Conservation (phyloP, 1,140 invertebrate species). For the Eubasilissa regina region DNA sequence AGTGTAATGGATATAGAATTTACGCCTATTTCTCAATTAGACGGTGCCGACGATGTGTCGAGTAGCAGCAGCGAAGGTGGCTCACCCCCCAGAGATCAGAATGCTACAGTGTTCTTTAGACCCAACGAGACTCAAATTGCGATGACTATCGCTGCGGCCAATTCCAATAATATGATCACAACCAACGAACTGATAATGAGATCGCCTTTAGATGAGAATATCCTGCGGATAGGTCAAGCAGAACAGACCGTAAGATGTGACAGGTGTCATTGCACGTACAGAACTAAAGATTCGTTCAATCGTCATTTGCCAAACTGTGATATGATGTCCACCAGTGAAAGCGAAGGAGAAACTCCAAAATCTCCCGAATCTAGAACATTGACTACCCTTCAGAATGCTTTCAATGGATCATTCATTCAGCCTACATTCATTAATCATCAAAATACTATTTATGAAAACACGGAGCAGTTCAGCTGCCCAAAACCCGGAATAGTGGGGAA, state of each 20-base stretch:
- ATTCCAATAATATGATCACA: conserved; percentile 66
- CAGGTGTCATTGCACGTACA: conserved; percentile 90
- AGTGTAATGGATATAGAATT: conserved; percentile 63
- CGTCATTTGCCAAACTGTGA: conserved; percentile 87
- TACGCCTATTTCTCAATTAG: conserved; percentile 79
- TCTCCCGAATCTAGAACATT: conserved; percentile 72
- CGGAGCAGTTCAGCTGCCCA: conserved; percentile 65
- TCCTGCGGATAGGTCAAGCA: conserved; percentile 64
- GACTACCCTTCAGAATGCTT: conserved; percentile 70
- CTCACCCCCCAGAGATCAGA: conserved; percentile 63
- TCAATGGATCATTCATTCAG: conserved; percentile 69
- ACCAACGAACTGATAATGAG: conserved; percentile 68
- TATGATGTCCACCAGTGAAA: conserved; percentile 83
- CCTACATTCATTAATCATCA: conserved; percentile 68
- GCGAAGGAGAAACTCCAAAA: conserved; percentile 76
- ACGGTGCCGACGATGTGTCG: conserved; percentile 80
- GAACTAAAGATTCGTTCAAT: conserved; percentile 89
- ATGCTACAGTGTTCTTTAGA: conserved; percentile 69
- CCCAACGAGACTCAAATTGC: conserved; percentile 70
- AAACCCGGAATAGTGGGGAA: conserved; percentile 69
- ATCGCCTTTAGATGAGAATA: conserved; percentile 65
- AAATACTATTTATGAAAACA: conserved; percentile 66
- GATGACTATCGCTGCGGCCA: conserved; percentile 68
- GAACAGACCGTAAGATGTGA: conserved; percentile 89
- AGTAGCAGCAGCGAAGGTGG: conserved; percentile 69